Base-by-base conservation (phyloP, 2,113 vertebrate genomes). In the Pseudorasbora parva region DNA sequence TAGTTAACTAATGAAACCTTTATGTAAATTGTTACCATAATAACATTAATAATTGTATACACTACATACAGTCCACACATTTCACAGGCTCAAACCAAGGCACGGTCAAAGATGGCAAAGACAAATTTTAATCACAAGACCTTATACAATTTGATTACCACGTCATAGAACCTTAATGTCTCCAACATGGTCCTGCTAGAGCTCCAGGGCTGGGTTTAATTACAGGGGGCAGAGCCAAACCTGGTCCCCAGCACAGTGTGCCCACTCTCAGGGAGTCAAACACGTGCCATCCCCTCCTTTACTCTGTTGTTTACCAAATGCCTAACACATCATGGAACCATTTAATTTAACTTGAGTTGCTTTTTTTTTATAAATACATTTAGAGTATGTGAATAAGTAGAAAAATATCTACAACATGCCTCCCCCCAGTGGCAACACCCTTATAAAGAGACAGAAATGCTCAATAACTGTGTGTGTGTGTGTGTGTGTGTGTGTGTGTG, bases 231-330 rank as follows among this genome's bases (percentile, higher is more conserved):
- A 86, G 78, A 87, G 81, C 23, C 11, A 87, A 88, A 45, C n/a
- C 60, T 72, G 57, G 47, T 89, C 79, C 59, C 86, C 69, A 88
- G 68, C 33, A 21, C 37, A 60, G 37, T 60, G 69, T 80, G 81
- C 76, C 75, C 49, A 64, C 85, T 45, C 76, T 45, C 56, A 33
- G 84, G 19, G 49, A 82, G 82, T 84, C 69, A 75, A 83, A 83
- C 84, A 82, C 66, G 82, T 81, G 82, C 86, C 82, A 47, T 79
- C 79, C 84, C 82, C 85, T 86, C 78, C 78, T 30, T 86, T 85
- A 73, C 27, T 19, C 85, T 72, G 83, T 87, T 82, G 85, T 89
- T 90, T 90, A 89, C 86, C 78, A 86, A 88, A 83, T 76, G 85
- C 72, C 79, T 45, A 74, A 82, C 71, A 86, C 88, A 90, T 89